Percentiles rank a stretch among this genome's conserved stretches.
Evolutionary conservation across 2,888 invertebrate species (phyloP).

Genomic region (Parnassius glacialis): DNA sequence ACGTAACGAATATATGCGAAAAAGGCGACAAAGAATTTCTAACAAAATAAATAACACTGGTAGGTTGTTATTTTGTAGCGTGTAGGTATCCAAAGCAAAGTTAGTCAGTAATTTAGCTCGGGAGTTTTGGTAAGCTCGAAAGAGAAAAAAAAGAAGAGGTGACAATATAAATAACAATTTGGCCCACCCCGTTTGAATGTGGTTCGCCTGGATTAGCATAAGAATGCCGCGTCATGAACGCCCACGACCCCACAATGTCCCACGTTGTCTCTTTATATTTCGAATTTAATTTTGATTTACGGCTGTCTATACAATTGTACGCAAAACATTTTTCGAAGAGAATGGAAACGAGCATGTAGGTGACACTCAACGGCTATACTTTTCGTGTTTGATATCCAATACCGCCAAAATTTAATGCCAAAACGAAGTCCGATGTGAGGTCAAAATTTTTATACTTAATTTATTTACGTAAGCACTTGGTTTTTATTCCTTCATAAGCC

Average conservation of each 20-base stretch:
- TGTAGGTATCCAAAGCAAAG: conserved; percentile 36
- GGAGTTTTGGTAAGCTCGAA: conserved; percentile 54
- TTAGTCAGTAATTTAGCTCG: conserved; percentile 60
- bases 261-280: conserved; percentile 75
- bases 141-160: conserved; percentile 64
- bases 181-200: conserved; percentile 77
- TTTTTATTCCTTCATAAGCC: conserved; percentile 16
- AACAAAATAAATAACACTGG: conserved; percentile 20
- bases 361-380: conserved; percentile 33
- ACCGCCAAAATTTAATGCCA: conserved; percentile 22
- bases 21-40: conserved; percentile 18
- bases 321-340: conserved; percentile 57
- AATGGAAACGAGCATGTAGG: conserved; percentile 30
- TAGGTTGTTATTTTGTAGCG: conserved; percentile 10
- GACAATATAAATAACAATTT: conserved; percentile 82
- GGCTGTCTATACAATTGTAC: conserved; percentile 69
- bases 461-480: conserved; percentile 22
- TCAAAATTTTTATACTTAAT: conserved; percentile 21
- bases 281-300: conserved; percentile 81
- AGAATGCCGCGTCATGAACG: conserved; percentile 75
- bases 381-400: conserved; percentile 38
- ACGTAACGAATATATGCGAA: conserved; percentile 19
- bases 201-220: conserved; percentile 76
- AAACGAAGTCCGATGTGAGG: conserved; percentile 16
- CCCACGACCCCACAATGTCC: conserved; percentile 69